Conservation (phyloP, 2,888 invertebrate genomes). For the Sesia bembeciformis region DNA sequence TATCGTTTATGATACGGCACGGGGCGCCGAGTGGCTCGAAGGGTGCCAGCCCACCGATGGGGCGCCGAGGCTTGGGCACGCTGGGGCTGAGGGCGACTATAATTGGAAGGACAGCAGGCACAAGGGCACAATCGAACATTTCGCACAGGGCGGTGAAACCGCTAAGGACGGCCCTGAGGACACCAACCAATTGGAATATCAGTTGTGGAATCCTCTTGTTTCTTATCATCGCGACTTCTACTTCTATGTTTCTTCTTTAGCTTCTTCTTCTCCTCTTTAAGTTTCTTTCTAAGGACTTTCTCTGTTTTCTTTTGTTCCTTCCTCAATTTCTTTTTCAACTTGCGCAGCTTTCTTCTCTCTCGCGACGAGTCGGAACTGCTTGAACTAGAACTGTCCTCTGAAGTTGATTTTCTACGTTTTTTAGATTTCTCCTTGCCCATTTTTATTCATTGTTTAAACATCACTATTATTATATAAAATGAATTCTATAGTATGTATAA, state of each 20-base stretch:
- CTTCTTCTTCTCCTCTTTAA: constrained; percentile 60
- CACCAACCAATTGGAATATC: constrained; percentile 61
- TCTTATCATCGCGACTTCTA: constrained; percentile 20
- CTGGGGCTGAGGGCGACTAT: too few relatives aligned
- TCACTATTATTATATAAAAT: too few relatives aligned
- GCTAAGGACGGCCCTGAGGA: too few relatives aligned
- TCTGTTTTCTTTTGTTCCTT: constrained; percentile 70
- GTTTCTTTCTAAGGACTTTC: constrained; percentile 66
- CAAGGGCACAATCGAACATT: too few relatives aligned
- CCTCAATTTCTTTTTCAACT: constrained; percentile 71
- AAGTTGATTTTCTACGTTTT: constrained; percentile 38
- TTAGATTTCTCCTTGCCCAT: constrained; percentile 65
- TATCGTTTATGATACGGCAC: too few relatives aligned
- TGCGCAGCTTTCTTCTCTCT: constrained; percentile 67
- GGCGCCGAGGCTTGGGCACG: too few relatives aligned
- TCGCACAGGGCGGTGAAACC: too few relatives aligned
- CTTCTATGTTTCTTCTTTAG: constrained; percentile 41
- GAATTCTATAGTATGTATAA: too few relatives aligned
- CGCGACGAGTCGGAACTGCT: constrained; percentile 60
- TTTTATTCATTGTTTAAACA: background rate
- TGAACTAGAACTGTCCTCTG: constrained; percentile 40
- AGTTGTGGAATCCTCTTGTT: constrained; percentile 29
- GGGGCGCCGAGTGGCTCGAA: too few relatives aligned
- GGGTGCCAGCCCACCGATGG: too few relatives aligned
- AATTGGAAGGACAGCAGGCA: too few relatives aligned